These are phyloP conservation scores for Steinernema feltiae DNA, from an alignment of 1,140 invertebrate genomes.

Conservation along the genomic window DNA sequence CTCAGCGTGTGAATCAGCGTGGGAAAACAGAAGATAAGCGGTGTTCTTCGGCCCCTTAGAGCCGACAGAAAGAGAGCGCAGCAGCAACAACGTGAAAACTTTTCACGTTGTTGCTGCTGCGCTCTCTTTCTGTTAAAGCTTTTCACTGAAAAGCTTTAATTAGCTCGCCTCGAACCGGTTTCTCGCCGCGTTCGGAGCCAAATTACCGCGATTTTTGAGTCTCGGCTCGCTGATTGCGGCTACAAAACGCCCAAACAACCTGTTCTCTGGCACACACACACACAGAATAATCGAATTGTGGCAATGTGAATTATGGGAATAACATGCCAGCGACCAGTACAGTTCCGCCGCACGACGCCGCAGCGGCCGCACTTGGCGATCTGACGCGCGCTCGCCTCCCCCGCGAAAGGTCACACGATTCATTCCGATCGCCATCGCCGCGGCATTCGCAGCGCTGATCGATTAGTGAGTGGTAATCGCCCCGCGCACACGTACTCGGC, in stretches of 20 bases:
- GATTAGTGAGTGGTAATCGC: constrained; percentile 2
- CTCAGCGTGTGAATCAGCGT: background rate
- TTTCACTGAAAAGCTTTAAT: too few species aligned
- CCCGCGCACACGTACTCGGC: background rate
- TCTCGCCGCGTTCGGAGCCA: too few species aligned
- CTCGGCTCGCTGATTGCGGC: too few species aligned
- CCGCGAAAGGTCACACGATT: background rate
- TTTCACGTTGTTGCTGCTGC: too few species aligned
- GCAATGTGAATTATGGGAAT: background rate
- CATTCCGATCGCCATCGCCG: background rate
- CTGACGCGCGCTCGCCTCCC: background rate
- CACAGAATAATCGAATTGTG: background rate
- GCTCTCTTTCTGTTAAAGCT: too few species aligned
- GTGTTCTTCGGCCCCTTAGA: background rate
- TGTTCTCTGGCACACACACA: too few species aligned
- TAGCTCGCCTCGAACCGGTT: too few species aligned
- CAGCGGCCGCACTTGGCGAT: background rate
- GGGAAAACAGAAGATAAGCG: background rate
- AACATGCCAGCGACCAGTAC: background rate
- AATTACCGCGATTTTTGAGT: too few species aligned
- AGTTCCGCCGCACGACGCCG: background rate
- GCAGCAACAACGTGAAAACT: too few species aligned
- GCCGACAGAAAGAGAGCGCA: too few species aligned
- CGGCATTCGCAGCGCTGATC: constrained; percentile 2
- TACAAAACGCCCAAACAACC: too few species aligned